A percentile compares a stretch with the other conserved stretches of the same genome.
phyloP scores from a whole-genome alignment of 2,113 vertebrate species.

The Muscicapa adusta region DNA sequence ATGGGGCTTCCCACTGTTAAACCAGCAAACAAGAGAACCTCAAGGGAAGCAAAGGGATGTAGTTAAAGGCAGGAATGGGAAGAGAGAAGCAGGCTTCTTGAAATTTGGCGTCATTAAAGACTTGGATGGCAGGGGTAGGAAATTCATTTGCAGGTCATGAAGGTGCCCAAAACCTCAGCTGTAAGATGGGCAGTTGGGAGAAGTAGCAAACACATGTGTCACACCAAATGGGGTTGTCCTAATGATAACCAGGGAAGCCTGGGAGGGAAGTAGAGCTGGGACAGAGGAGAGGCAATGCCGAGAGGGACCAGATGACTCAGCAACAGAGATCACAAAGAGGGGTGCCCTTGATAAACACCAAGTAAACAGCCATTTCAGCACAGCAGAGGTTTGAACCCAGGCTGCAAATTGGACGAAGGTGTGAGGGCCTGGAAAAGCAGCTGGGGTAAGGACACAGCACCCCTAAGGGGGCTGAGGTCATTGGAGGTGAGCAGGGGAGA shows the following conservation, averaged over 20 bases:
- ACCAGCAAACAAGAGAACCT: background rate
- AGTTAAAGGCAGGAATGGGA: background rate
- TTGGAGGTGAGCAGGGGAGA: background rate
- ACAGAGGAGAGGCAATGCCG: background rate
- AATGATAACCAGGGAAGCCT: background rate
- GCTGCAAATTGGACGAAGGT: background rate
- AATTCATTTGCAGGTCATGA: background rate
- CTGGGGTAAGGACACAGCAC: background rate
- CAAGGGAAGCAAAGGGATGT: background rate
- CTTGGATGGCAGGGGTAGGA: background rate
- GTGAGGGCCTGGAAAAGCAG: background rate
- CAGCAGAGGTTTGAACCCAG: background rate
- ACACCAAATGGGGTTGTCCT: background rate
- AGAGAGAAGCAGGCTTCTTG: background rate
- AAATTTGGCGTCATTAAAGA: background rate
- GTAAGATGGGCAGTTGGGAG: background rate
- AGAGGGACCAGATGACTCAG: background rate
- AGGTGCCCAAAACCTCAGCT: background rate
- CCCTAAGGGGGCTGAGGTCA: background rate
- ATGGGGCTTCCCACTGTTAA: background rate
- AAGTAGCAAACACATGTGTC: background rate
- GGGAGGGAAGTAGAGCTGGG: background rate
- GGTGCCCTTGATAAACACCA: background rate
- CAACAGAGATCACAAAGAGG: slow-evolving; percentile 19
- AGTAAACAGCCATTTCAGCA: slow-evolving; percentile 24